These are phyloP conservation scores for Sialia sialis DNA, from an alignment of 2,113 vertebrate genomes.

Conservation along the genomic window DNA sequence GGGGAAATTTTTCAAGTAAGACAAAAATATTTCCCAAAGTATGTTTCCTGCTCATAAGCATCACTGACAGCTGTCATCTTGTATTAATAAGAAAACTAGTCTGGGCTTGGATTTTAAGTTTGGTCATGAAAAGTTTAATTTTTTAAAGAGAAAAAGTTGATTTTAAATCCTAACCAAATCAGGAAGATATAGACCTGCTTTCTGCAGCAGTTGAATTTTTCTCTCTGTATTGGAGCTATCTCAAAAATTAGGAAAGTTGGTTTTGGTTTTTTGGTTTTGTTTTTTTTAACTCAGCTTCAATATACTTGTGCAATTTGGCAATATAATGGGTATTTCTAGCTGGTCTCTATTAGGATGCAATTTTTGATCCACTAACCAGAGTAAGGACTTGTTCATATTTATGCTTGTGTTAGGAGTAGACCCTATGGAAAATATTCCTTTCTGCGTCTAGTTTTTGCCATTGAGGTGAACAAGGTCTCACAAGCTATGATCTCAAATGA, in stretches of 20 bases:
- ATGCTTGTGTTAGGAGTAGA: not conserved
- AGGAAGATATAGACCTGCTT: not conserved
- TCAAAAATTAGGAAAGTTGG: not conserved
- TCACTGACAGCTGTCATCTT: not conserved
- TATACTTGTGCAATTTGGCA: not conserved
- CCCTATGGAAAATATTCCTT: not conserved
- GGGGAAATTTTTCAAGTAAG: not conserved
- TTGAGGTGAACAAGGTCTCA: not conserved
- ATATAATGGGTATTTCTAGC: not conserved
- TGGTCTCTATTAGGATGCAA: not conserved
- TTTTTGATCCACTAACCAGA: not conserved
- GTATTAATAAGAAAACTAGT: not conserved
- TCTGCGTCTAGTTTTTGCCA: not conserved
- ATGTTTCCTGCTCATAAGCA: not conserved
- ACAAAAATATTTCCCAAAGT: not conserved
- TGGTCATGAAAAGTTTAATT: not conserved
- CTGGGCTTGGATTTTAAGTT: not conserved
- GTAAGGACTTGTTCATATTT: not conserved
- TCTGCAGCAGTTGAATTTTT: not conserved
- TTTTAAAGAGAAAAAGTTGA: not conserved
- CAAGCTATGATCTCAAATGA: not conserved
- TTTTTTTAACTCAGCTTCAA: not conserved
- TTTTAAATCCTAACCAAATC: not conserved
- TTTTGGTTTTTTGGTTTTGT: too few species aligned
- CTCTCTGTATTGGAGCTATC: not conserved